Percentiles rank a stretch among this genome's conserved stretches.
phyloP scores from a whole-genome alignment of 1,140 invertebrate species.

The Orchesella cincta region DNA sequence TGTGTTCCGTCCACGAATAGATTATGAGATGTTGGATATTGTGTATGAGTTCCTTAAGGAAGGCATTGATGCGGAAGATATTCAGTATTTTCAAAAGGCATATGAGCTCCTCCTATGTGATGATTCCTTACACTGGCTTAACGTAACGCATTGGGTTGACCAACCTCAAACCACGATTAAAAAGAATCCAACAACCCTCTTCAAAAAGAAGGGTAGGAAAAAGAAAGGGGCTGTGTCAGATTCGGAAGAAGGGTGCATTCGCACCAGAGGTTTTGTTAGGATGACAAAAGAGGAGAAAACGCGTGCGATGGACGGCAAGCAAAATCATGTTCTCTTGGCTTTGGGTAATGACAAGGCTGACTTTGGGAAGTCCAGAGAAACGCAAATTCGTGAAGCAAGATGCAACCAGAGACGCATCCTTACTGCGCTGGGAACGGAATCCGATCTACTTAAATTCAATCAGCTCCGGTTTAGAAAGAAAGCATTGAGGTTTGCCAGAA shows the following conservation, averaged over 20 bases:
- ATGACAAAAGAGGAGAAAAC: conserved; percentile 85
- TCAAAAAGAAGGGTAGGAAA: conserved; percentile 60
- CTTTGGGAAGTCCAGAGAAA: conserved; percentile 61
- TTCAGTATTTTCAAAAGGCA: conserved; percentile 77
- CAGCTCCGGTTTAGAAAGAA: conserved; percentile 98
- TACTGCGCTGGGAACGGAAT: conserved; percentile 78
- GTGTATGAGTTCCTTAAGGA: conserved; percentile 82
- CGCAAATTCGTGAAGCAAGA: conserved; percentile 78
- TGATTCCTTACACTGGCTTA: conserved; percentile 82
- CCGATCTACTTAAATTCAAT: conserved; percentile 95
- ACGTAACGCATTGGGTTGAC: conserved; percentile 96
- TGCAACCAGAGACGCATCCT: conserved; percentile 89
- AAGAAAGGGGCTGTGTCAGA: conserved; percentile 70
- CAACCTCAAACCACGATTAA: conserved; percentile 82
- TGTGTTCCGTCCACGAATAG: conserved; percentile 25
- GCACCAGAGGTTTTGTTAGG: conserved; percentile 94
- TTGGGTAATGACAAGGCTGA: conserved; percentile 58
- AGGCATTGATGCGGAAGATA: conserved; percentile 89
- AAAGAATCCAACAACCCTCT: too few relatives aligned
- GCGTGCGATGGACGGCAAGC: conserved; percentile 51
- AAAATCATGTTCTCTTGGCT: not conserved
- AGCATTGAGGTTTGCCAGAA: conserved; percentile 94
- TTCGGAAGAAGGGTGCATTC: conserved; percentile 81
- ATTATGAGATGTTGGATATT: conserved; percentile 64
- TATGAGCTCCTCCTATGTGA: conserved; percentile 84